Percentiles rank a stretch among this genome's conserved stretches.
These are phyloP conservation scores for Lithophane socia DNA, from an alignment of 2,888 invertebrate species.

Conservation along the genomic window DNA sequence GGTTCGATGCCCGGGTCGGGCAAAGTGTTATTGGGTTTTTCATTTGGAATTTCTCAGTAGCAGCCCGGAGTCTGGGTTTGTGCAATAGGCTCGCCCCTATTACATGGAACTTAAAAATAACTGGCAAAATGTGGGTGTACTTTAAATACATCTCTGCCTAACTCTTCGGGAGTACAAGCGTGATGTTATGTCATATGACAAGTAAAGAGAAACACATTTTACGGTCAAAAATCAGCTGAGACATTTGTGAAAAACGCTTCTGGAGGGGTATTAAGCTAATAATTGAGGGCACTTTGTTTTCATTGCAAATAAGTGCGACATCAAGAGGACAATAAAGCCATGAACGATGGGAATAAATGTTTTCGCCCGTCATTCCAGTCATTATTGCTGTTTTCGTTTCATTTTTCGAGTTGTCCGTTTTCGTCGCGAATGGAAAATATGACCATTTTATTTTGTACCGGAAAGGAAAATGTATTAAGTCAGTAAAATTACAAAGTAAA, in stretches of 20 bases:
- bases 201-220: background rate
- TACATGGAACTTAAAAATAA: no score
- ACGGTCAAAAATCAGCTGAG: conserved; percentile 21
- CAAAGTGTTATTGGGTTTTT: no score
- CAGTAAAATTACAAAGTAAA: background rate
- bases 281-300: conserved; percentile 61
- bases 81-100: no score
- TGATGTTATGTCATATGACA: background rate
- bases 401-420: conserved; percentile 43
- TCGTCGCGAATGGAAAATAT: conserved; percentile 23
- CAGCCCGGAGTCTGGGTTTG: no score
- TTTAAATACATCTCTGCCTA: no score
- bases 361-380: conserved; percentile 52
- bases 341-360: conserved; percentile 65
- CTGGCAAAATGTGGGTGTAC: no score
- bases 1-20: no score
- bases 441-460: conserved; percentile 17
- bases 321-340: conserved; percentile 61
- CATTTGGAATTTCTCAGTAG: no score
- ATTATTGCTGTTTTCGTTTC: conserved; percentile 51
- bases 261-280: conserved; percentile 47
- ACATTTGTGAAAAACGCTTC: conserved; percentile 41
- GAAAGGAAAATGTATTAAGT: conserved; percentile 14
- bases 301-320: conserved; percentile 55
- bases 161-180: no score